Conservation (phyloP, 1,140 invertebrate genomes). For the Scaptodrosophila lebanonensis region DNA sequence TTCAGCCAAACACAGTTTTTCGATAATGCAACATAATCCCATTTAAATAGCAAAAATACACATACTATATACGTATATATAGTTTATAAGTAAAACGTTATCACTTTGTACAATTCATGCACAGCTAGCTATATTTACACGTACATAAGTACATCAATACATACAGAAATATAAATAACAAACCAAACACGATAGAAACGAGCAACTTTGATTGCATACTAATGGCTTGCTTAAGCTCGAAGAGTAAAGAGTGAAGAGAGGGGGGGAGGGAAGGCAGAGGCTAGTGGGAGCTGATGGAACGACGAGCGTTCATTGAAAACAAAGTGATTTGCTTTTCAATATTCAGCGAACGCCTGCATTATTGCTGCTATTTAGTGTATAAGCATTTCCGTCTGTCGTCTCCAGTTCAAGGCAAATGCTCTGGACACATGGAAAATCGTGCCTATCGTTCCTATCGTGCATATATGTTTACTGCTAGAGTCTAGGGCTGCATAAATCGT, state of each 20-base stretch:
- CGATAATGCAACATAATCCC: no score
- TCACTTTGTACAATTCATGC: no score
- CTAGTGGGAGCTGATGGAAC: constrained; percentile 2
- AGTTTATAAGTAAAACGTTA: no score
- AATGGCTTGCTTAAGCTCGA: constrained; percentile 57
- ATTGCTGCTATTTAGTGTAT: constrained; percentile 26
- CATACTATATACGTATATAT: no score
- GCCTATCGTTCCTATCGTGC: no score
- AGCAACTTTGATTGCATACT: constrained; percentile 44
- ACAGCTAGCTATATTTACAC: no score
- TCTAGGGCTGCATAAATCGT: no score
- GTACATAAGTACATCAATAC: constrained; percentile 4
- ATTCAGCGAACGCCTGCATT: constrained; percentile 38
- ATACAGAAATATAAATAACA: constrained; percentile 11
- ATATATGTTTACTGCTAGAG: no score
- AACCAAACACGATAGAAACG: constrained; percentile 22
- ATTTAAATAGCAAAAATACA: no score
- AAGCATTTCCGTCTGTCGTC: constrained; percentile 46
- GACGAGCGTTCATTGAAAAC: constrained; percentile 48
- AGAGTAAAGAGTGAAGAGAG: no score
- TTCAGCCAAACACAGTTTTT: constrained; percentile 8
- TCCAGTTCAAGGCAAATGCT: constrained; percentile 10
- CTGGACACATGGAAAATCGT: constrained; percentile 20
- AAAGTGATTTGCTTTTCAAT: constrained; percentile 44
- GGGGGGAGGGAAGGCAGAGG: neutral